Conservation (phyloP, 2,888 invertebrate species). For the Drosophila aldrichi region DNA sequence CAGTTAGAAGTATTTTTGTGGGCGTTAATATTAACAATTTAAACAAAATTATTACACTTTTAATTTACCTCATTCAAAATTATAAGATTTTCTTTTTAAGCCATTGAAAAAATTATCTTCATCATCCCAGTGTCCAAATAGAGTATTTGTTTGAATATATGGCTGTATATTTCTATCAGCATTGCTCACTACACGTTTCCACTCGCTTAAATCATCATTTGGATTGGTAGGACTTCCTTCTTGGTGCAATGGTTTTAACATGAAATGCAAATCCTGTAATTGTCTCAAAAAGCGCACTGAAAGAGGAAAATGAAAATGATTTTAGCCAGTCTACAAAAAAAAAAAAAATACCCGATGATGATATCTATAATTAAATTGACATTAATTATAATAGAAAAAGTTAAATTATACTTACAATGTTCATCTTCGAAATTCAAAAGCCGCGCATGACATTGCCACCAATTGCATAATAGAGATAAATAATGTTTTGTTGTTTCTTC, state of each 20-base stretch:
- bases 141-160: slow-evolving; percentile 1
- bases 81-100: slow-evolving; percentile 60
- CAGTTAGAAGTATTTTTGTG: background rate
- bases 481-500: slow-evolving; percentile 83
- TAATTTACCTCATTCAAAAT: slow-evolving; percentile 33
- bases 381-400: background rate
- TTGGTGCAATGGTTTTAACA: slow-evolving; percentile 71
- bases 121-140: slow-evolving; percentile 21
- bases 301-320: too few species aligned
- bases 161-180: slow-evolving; percentile 30
- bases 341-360: background rate
- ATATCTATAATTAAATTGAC: background rate
- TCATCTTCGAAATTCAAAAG: slow-evolving; percentile 70
- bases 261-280: slow-evolving; percentile 78
- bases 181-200: slow-evolving; percentile 67
- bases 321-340: background rate
- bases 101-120: slow-evolving; percentile 62
- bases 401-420: slow-evolving; percentile 64
- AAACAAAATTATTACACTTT: background rate
- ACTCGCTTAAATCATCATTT: slow-evolving; percentile 68
- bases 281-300: slow-evolving; percentile 78
- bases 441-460: slow-evolving; percentile 75
- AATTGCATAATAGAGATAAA: slow-evolving; percentile 78
- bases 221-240: slow-evolving; percentile 63
- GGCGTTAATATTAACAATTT: background rate